phyloP scores from a whole-genome alignment of 2,797 vertebrate genomes.

The Hippoglossus hippoglossus region DNA sequence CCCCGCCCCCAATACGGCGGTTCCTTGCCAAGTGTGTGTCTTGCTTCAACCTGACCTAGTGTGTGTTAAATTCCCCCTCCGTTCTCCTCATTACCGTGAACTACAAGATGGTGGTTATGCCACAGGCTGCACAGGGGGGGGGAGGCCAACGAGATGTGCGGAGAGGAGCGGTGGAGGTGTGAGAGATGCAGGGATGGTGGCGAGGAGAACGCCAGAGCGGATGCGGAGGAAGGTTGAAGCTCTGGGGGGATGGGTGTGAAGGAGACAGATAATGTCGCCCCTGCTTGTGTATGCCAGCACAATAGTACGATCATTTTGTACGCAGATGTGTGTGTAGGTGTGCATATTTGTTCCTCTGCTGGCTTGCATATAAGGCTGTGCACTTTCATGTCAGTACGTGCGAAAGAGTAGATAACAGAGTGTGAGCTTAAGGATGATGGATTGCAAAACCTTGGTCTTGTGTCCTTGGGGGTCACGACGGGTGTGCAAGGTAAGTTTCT shows the following conservation, averaged over 20 bases:
- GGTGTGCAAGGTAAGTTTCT: constrained; percentile 74
- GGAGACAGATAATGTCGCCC: constrained; percentile 75
- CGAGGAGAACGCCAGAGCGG: constrained; percentile 48
- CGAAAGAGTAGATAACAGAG: constrained; percentile 69
- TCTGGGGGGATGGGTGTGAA: constrained; percentile 58
- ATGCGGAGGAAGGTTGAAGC: constrained; percentile 63
- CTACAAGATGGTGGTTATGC: constrained; percentile 72
- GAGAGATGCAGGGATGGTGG: constrained; percentile 52
- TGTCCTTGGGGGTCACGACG: constrained; percentile 78
- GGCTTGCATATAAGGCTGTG: constrained; percentile 41
- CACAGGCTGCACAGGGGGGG: constrained; percentile 58
- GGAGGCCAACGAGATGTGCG: constrained; percentile 64
- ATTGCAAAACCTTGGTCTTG: constrained; percentile 78
- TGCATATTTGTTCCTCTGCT: constrained; percentile 63
- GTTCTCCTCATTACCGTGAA: constrained; percentile 68
- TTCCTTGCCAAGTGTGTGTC: constrained; percentile 56
- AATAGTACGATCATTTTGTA: constrained; percentile 57
- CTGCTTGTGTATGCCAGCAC: constrained; percentile 63
- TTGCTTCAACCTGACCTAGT: constrained; percentile 62
- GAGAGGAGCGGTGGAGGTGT: constrained; percentile 61
- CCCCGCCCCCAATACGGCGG: constrained; percentile 27
- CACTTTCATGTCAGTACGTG: constrained; percentile 51
- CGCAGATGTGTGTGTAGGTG: constrained; percentile 69
- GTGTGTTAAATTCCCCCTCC: constrained; percentile 57
- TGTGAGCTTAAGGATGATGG: constrained; percentile 74